A percentile compares a stretch with the other conserved stretches of the same genome.
phyloP scores from a whole-genome alignment of 2,888 invertebrate genomes.

The Caradrina clavipalpis region DNA sequence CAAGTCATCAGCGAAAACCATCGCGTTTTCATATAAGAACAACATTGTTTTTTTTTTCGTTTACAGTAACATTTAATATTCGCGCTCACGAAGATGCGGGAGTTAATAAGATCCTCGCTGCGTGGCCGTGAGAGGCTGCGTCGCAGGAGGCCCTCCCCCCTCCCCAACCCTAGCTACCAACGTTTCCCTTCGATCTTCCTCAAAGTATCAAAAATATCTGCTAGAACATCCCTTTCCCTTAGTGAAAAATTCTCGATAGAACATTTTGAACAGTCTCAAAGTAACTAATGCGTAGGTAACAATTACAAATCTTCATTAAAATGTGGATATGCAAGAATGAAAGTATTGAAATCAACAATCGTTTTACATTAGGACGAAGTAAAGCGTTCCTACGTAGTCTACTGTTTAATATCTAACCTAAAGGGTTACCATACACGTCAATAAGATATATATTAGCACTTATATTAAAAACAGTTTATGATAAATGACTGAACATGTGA shows the following conservation, averaged over 20 bases:
- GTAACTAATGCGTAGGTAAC: constrained; percentile 90
- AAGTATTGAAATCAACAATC: constrained; percentile 84
- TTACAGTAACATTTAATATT: constrained; percentile 88
- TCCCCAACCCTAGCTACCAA: constrained; percentile 74
- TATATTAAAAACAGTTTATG: constrained; percentile 75
- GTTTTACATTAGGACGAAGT: constrained; percentile 81
- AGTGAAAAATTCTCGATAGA: constrained; percentile 88
- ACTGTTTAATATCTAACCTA: constrained; percentile 83
- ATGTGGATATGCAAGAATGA: constrained; percentile 89
- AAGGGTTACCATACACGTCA: constrained; percentile 77
- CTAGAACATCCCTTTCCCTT: constrained; percentile 90
- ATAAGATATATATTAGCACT: constrained; percentile 79
- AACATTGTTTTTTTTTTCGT: constrained; percentile 88
- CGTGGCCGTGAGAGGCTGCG: constrained; percentile 54
- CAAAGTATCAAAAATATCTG: constrained; percentile 91
- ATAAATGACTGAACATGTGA: constrained; percentile 76
- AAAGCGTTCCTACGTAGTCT: constrained; percentile 82
- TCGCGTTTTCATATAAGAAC: constrained; percentile 90
- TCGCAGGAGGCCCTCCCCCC: constrained; percentile 39
- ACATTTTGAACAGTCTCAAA: constrained; percentile 90
- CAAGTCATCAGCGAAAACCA: constrained; percentile 88
- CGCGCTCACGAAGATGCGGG: constrained; percentile 84
- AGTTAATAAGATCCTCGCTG: constrained; percentile 68
- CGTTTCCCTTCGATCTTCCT: constrained; percentile 89
- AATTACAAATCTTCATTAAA: constrained; percentile 86